phyloP scores from a whole-genome alignment of 2,888 invertebrate genomes.

The Polymixis flavicincta region DNA sequence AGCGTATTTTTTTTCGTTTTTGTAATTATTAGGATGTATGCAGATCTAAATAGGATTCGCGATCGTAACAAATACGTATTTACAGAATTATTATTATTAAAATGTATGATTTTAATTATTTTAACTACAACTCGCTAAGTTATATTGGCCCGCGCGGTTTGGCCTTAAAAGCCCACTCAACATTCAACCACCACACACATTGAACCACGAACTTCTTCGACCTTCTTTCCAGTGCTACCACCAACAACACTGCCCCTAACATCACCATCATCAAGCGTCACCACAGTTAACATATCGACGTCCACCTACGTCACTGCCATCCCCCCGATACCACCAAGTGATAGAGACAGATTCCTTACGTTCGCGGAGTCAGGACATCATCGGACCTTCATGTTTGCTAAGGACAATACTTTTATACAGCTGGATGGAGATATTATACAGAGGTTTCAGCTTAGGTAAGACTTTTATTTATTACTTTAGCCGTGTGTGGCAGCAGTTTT shows the following conservation, averaged over 20 bases:
- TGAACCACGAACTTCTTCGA: not conserved
- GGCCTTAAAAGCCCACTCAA: not conserved
- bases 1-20: not conserved
- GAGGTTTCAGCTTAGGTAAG: constrained; percentile 96
- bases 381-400: constrained; percentile 97
- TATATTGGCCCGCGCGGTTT: not conserved
- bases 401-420: constrained; percentile 97
- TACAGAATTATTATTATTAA: not conserved
- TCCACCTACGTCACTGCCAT: constrained; percentile 85
- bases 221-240: constrained; percentile 78
- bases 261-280: constrained; percentile 73
- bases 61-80: not conserved
- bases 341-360: constrained; percentile 94
- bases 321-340: constrained; percentile 93
- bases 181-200: not conserved
- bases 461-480: not conserved
- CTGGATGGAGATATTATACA: constrained; percentile 97
- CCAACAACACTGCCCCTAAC: constrained; percentile 81
- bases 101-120: too few species aligned
- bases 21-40: not conserved
- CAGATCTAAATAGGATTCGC: too few species aligned
- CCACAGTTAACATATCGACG: constrained; percentile 88
- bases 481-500: too few species aligned
- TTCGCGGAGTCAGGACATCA: constrained; percentile 96
- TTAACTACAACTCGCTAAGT: not conserved